phyloP scores from a whole-genome alignment of 2,888 invertebrate species.

The Volucella zonaria region DNA sequence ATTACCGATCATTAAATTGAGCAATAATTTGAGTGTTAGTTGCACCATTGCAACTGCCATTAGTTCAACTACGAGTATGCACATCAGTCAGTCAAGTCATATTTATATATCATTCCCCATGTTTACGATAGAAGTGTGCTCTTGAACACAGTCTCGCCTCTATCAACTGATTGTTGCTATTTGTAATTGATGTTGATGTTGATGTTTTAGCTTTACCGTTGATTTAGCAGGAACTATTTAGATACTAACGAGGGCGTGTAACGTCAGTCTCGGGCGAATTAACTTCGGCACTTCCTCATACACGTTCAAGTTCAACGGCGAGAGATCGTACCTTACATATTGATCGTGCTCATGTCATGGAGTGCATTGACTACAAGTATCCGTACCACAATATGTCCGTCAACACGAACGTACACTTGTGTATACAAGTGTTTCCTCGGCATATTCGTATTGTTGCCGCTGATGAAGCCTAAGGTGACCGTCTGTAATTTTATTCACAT shows the following conservation, averaged over 20 bases:
- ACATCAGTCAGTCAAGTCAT: conserved; percentile 44
- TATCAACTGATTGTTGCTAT: conserved; percentile 25
- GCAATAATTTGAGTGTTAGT: conserved; percentile 39
- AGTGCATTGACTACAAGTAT: conserved; percentile 60
- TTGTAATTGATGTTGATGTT: conserved; percentile 40
- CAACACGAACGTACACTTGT: conserved; percentile 16
- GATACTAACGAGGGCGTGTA: conserved; percentile 41
- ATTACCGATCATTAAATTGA: conserved; percentile 57
- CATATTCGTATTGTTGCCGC: conserved; percentile 25
- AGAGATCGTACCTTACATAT: conserved; percentile 37
- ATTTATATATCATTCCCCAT: conserved; percentile 22
- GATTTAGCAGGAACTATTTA: conserved; percentile 36
- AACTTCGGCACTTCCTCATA: conserved; percentile 61
- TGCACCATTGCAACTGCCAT: conserved; percentile 22
- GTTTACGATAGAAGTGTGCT: conserved; percentile 36
- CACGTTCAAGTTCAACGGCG: conserved; percentile 68
- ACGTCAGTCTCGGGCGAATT: conserved; percentile 37
- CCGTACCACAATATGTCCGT: conserved; percentile 16
- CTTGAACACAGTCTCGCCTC: conserved; percentile 65
- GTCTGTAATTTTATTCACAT: conserved; percentile 50
- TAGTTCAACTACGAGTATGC: conserved; percentile 33
- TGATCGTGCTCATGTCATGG: conserved; percentile 56
- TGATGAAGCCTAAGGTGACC: conserved; percentile 60
- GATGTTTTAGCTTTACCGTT: conserved; percentile 30
- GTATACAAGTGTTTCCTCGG: conserved; percentile 23